phyloP scores from a whole-genome alignment of 2,888 invertebrate species.

The Phortica okadai region DNA sequence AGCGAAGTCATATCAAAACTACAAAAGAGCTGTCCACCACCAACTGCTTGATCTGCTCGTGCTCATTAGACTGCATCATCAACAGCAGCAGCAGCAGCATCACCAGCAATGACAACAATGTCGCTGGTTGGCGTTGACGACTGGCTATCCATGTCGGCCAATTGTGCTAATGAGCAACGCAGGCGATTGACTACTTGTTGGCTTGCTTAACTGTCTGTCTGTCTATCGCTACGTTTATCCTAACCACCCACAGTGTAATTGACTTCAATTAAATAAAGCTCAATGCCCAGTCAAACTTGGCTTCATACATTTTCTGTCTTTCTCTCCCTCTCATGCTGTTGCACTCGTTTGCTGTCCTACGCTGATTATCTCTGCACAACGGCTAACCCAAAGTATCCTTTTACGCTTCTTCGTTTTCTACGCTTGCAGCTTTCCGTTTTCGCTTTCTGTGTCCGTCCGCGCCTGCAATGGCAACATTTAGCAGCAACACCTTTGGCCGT shows the following conservation, averaged over 20 bases:
- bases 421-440: conserved; percentile 29
- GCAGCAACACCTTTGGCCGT: not conserved
- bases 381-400: conserved; percentile 17
- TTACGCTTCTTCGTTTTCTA: not conserved
- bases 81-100: not conserved
- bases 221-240: conserved; percentile 22
- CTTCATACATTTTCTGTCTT: too few relatives aligned
- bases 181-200: conserved; percentile 18
- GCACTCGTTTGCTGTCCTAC: too few relatives aligned
- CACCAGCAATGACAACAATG: not conserved
- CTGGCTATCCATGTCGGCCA: conserved; percentile 4
- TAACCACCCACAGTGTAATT: conserved; percentile 70
- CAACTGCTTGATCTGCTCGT: not conserved
- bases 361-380: conserved; percentile 18
- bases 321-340: too few relatives aligned
- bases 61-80: conserved; percentile 21
- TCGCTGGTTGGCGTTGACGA: not conserved
- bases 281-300: conserved; percentile 33
- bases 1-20: not conserved
- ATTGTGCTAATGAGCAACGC: conserved; percentile 60
- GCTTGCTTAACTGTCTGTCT: conserved; percentile 42
- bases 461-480: not conserved
- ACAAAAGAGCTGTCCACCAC: not conserved
- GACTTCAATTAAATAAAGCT: conserved; percentile 74
- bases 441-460: conserved; percentile 46